A percentile compares a stretch with the other conserved stretches of the same genome.
Conservation (phyloP, 2,888 invertebrate genomes). For the Eupithecia inturbata region DNA sequence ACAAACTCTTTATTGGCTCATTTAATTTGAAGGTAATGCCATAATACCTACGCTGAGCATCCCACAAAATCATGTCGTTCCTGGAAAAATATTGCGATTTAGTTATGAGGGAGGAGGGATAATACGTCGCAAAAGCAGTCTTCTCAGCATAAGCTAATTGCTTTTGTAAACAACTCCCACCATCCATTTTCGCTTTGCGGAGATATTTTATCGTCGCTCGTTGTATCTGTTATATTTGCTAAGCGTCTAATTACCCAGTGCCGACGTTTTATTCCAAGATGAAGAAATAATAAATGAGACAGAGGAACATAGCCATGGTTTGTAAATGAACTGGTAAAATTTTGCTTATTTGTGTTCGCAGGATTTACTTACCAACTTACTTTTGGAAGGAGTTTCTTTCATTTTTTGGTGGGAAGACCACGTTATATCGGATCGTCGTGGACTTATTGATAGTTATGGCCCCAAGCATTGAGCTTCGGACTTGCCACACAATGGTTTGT, state of each 20-base stretch:
- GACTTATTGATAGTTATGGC: background rate
- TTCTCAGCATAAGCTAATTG: constrained; percentile 36
- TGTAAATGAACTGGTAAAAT: background rate
- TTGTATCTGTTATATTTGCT: constrained; percentile 61
- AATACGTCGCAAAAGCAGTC: constrained; percentile 11
- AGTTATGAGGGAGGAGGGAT: background rate
- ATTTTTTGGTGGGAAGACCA: background rate
- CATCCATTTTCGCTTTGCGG: constrained; percentile 48
- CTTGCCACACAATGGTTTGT: background rate
- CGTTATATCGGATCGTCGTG: background rate
- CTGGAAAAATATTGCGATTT: background rate
- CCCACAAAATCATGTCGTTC: background rate
- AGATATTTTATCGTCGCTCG: constrained; percentile 51
- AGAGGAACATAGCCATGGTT: constrained; percentile 1
- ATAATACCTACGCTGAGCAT: background rate
- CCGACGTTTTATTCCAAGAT: constrained; percentile 57
- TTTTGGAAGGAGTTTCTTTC: background rate
- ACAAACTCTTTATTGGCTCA: background rate
- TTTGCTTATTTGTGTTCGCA: background rate
- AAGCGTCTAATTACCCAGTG: constrained; percentile 64
- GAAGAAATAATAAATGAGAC: constrained; percentile 58
- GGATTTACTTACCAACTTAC: background rate
- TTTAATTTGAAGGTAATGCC: background rate
- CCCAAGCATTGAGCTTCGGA: background rate
- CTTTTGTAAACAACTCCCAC: constrained; percentile 33